Conservation (phyloP, 2,888 invertebrate genomes). For the Lasioglossum zephyrum region DNA sequence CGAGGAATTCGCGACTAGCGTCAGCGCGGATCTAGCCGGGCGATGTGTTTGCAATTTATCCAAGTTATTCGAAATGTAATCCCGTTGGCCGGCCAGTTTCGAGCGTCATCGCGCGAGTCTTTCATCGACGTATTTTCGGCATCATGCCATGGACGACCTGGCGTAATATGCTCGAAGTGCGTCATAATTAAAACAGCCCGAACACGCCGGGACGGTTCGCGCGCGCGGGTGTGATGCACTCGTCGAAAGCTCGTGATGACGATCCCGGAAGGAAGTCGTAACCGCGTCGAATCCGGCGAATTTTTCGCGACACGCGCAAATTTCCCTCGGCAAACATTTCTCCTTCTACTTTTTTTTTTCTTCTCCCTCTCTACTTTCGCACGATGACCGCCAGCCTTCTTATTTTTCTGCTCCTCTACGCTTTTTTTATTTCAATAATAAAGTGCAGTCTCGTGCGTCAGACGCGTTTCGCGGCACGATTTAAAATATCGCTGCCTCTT, state of each 20-base stretch:
- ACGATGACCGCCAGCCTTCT: not conserved
- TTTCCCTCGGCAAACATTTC: not conserved
- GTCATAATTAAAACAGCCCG: conserved; percentile 68
- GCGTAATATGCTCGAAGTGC: conserved; percentile 63
- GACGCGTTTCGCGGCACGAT: conserved; percentile 16
- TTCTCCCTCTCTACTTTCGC: not conserved
- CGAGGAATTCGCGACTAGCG: not conserved
- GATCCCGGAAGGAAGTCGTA: conserved; percentile 46
- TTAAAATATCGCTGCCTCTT: conserved; percentile 11
- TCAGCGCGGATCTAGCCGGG: not conserved
- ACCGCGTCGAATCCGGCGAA: not conserved
- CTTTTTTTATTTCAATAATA: conserved; percentile 12
- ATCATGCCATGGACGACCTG: conserved; percentile 48
- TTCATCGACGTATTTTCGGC: conserved; percentile 68
- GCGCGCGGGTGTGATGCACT: conserved; percentile 18
- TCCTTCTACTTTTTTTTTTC: not conserved
- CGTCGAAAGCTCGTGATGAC: conserved; percentile 49
- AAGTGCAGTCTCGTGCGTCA: conserved; percentile 34
- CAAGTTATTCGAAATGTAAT: conserved; percentile 34
- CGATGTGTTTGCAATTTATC: conserved; percentile 38
- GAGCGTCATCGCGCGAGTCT: conserved; percentile 61
- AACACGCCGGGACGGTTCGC: not conserved
- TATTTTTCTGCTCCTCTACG: not conserved
- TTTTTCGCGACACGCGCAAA: conserved; percentile 5
- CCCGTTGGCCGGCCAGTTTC: conserved; percentile 27